A percentile compares a stretch with the other conserved stretches of the same genome.
phyloP scores from a whole-genome alignment of 2,113 vertebrate genomes.

The Heteronetta atricapilla region DNA sequence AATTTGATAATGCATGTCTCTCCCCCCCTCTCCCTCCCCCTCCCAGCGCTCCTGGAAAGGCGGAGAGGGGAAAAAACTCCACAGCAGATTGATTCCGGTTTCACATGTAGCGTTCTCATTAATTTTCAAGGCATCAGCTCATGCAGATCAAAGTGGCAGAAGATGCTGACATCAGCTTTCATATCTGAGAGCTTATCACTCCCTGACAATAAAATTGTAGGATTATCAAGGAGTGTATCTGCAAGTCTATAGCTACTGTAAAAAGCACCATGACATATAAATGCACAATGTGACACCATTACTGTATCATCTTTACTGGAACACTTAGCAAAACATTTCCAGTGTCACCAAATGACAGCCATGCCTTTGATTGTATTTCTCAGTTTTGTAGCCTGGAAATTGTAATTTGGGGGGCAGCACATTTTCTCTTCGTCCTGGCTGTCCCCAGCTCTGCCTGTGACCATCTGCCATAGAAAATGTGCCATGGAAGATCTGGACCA shows the following conservation, averaged over 20 bases:
- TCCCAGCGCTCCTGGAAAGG: neutral
- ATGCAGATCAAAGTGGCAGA: slow-evolving; percentile 50
- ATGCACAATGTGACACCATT: slow-evolving; percentile 27
- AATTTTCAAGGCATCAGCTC: slow-evolving; percentile 71
- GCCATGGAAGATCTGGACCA: neutral
- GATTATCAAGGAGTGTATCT: slow-evolving; percentile 64
- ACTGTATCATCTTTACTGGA: slow-evolving; percentile 57
- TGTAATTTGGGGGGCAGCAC: neutral
- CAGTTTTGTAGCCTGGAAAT: slow-evolving; percentile 21
- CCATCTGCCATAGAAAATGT: neutral
- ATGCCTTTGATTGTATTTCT: slow-evolving; percentile 17
- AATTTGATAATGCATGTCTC: slow-evolving; percentile 46
- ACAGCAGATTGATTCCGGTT: slow-evolving; percentile 72
- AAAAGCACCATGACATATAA: slow-evolving; percentile 53
- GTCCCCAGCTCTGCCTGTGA: neutral
- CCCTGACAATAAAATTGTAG: slow-evolving; percentile 43
- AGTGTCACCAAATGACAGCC: slow-evolving; percentile 38
- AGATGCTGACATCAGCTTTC: slow-evolving; percentile 73
- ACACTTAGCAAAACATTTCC: slow-evolving; percentile 55
- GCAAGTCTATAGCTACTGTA: slow-evolving; percentile 50
- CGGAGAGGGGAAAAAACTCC: neutral
- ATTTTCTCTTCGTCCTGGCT: neutral
- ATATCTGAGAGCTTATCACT: slow-evolving; percentile 42
- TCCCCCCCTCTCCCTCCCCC: neutral
- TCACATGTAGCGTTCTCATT: slow-evolving; percentile 64